phyloP scores from a whole-genome alignment of 64 coral and sea anemone species.

The Actinia tenebrosa region DNA sequence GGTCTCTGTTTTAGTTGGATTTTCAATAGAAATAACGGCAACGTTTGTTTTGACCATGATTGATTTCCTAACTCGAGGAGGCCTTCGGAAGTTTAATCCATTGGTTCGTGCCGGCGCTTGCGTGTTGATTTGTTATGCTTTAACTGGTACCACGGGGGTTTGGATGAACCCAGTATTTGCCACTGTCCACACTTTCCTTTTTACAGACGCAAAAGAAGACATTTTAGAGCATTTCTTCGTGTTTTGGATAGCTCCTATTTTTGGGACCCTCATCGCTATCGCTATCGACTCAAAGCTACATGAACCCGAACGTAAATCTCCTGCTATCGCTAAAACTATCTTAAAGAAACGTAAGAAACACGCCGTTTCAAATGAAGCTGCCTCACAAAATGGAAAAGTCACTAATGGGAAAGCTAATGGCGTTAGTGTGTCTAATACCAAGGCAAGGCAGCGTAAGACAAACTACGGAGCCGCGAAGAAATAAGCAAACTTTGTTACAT shows the following conservation, averaged over 20 bases:
- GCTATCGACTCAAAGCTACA: conserved; percentile 39
- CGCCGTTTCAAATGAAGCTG: neutral
- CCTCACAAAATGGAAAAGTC: neutral
- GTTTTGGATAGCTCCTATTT: conserved; percentile 73
- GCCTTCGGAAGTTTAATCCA: conserved; percentile 47
- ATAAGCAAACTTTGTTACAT: too few relatives aligned
- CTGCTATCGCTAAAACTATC: conserved; percentile 46
- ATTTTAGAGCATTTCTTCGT: conserved; percentile 71
- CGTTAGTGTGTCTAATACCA: neutral
- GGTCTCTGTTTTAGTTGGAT: conserved; percentile 56
- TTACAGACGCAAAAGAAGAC: conserved; percentile 37
- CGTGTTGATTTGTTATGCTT: conserved; percentile 52
- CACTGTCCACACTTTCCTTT: conserved; percentile 70
- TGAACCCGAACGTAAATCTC: conserved; percentile 14
- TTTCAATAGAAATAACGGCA: conserved; percentile 56
- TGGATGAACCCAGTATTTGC: conserved; percentile 91
- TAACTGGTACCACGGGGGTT: conserved; percentile 70
- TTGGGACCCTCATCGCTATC: conserved; percentile 66
- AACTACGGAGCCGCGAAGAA: neutral
- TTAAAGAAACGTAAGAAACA: conserved; percentile 33
- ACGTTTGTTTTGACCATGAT: conserved; percentile 58
- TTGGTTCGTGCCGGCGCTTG: conserved; percentile 50
- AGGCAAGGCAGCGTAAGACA: neutral
- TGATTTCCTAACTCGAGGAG: conserved; percentile 68
- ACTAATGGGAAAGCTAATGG: neutral